phyloP scores from a whole-genome alignment of 2,797 vertebrate species.

The Liparis tanakae region DNA sequence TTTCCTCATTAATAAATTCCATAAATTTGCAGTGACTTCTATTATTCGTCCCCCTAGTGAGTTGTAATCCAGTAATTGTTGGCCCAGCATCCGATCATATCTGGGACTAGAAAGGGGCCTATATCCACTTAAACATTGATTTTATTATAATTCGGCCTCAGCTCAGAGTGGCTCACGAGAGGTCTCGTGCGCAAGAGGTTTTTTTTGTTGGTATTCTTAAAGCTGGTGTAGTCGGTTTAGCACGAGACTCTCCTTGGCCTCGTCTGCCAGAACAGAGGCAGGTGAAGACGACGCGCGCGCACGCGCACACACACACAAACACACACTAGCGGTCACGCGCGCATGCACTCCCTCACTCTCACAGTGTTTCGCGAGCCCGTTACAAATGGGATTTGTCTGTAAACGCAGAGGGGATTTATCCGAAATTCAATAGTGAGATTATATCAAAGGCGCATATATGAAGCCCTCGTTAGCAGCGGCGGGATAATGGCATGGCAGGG shows the following conservation, averaged over 20 bases:
- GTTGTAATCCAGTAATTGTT: conserved; percentile 73
- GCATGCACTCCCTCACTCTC: conserved; percentile 14
- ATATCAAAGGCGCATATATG: conserved; percentile 92
- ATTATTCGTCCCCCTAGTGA: conserved; percentile 48
- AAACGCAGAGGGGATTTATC: conserved; percentile 90
- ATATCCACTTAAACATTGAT: conserved; percentile 64
- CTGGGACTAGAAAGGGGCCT: conserved; percentile 41
- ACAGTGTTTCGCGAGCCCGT: conserved; percentile 71
- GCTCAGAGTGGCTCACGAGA: conserved; percentile 83
- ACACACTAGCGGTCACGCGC: conserved; percentile 13
- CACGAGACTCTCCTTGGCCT: conserved; percentile 84
- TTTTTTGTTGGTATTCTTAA: conserved; percentile 71
- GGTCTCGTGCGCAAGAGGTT: conserved; percentile 77
- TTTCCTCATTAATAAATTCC: conserved; percentile 62
- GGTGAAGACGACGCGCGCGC: conserved; percentile 73
- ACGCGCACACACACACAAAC: conserved; percentile 31
- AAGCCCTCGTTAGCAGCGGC: conserved; percentile 92
- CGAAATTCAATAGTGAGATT: conserved; percentile 94
- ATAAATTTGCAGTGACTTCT: conserved; percentile 47
- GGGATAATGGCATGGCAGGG: conserved; percentile 92
- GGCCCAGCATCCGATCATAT: conserved; percentile 64
- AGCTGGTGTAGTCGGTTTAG: conserved; percentile 80
- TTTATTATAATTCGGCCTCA: conserved; percentile 76
- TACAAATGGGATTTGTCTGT: conserved; percentile 95
- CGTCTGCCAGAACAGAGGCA: conserved; percentile 82